Percentiles rank a stretch among this genome's conserved stretches.
Evolutionary conservation across 1,140 invertebrate species (phyloP).

Genomic region (Homarus americanus): DNA sequence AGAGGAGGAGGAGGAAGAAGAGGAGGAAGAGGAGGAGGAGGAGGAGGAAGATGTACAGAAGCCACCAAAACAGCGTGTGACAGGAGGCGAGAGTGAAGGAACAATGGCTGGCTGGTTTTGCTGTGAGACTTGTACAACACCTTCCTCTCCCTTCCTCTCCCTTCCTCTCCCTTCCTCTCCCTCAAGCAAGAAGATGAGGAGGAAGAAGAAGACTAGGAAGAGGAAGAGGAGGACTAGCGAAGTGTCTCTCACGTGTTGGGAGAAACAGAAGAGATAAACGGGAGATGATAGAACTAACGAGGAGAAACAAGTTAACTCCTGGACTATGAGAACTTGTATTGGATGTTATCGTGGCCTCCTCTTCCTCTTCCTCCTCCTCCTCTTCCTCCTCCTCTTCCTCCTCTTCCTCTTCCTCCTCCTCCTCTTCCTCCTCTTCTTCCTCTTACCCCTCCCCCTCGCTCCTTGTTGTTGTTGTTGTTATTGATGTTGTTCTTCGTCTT

Average conservation of each 20-base stretch:
- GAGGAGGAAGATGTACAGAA: background rate
- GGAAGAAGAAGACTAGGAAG: too few relatives aligned
- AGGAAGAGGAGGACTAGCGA: too few relatives aligned
- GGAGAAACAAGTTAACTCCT: too few relatives aligned
- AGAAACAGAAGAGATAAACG: too few relatives aligned
- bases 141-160: background rate
- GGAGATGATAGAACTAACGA: too few relatives aligned
- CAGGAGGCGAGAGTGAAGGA: background rate
- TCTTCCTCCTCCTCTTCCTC: background rate
- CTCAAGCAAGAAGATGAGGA: too few relatives aligned
- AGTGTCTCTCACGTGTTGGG: too few relatives aligned
- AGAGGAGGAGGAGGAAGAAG: background rate
- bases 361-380: background rate
- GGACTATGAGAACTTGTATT: too few relatives aligned
- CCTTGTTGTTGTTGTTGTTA: background rate
- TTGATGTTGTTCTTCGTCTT: background rate
- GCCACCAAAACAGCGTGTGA: background rate
- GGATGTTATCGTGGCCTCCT: too few relatives aligned
- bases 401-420: background rate
- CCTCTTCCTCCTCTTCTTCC: background rate
- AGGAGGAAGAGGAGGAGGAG: background rate
- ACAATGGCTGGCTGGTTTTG: background rate
- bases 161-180: too few relatives aligned
- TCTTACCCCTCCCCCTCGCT: background rate
- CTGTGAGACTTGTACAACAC: background rate